These are phyloP conservation scores for Aurelia aurita DNA, from an alignment of 30 jellyfish, hydroid and myxozoan species.

Conservation along the genomic window DNA sequence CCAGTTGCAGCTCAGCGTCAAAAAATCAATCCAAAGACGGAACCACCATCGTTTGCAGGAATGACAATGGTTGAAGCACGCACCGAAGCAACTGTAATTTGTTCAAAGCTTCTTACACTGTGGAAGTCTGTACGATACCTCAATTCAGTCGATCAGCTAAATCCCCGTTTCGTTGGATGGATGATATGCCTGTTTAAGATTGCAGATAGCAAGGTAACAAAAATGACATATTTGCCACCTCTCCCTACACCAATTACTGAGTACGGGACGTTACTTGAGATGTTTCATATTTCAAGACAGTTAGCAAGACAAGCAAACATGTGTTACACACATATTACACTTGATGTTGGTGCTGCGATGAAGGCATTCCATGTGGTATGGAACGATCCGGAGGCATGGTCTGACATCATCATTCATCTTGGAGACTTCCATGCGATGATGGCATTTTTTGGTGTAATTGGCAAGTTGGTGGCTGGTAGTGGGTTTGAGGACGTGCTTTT, in stretches of 20 bases:
- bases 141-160: background rate
- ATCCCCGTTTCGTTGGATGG: constrained; percentile 61
- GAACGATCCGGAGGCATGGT: constrained; percentile 47
- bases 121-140: constrained; percentile 26
- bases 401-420: constrained; percentile 32
- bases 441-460: constrained; percentile 45
- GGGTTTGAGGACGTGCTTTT: constrained; percentile 38
- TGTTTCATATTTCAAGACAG: background rate
- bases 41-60: constrained; percentile 39
- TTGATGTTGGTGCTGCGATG: constrained; percentile 65
- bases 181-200: background rate
- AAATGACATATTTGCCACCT: constrained; percentile 38
- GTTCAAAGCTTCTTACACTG: constrained; percentile 11
- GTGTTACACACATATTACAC: constrained; percentile 46
- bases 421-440: constrained; percentile 65
- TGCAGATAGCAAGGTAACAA: constrained; percentile 23
- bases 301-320: constrained; percentile 15
- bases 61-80: background rate
- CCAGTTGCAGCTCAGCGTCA: background rate
- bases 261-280: background rate
- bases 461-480: constrained; percentile 28
- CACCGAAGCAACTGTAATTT: background rate
- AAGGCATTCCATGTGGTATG: constrained; percentile 48
- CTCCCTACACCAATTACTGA: constrained; percentile 18
- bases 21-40: constrained; percentile 27